Base-by-base conservation (phyloP, 1,140 invertebrate species). In the Conus ventricosus region DNA sequence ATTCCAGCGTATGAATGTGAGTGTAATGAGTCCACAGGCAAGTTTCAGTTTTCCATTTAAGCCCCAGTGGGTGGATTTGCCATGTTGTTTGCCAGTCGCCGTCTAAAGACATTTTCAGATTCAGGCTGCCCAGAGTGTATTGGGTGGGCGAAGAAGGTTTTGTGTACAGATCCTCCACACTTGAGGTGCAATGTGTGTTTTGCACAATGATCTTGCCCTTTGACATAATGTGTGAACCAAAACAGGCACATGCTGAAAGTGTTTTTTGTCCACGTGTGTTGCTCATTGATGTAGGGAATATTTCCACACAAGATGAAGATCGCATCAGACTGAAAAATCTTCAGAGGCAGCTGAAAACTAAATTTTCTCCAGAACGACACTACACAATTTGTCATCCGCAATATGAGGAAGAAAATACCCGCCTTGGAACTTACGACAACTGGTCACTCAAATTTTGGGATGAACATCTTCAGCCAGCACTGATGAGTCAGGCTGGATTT, bases 111-210 rank as follows among this genome's bases (percentile, higher is more conserved):
- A 10, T 90, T 88, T 55, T 25, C 87, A 81, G 80, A 87, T 25
- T 63, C 60, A 8, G 88, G 51, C 51, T 67, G 87, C 27, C 51
- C 57, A 60, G 51, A 82, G 27, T 71, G 88, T 25, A 87, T 54
- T 60, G 60, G 60, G 27, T 90, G 83, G 87, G 90, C 90, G 84
- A 86, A 63, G 82, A 87, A 54, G 90, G 90, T 39, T 90, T 90
- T 88, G 78, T 89, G 23, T 89, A 75, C 87, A 57, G 80, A 27
- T 17, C 39, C 5, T 63, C 86, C 54, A 71, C 63, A 80, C 51
- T 54, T 25, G 55, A 53, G 13, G 88, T 89, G 23, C 80, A 85
- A 11, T 90, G 90, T 87, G 90, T 90, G 63, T 90, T 89, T 55
- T 90, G 90, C 57, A 81, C 54, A 55, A 15, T 86, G 11, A 8